phyloP scores from a whole-genome alignment of 2,888 invertebrate genomes.

The Lordiphosa andalusiaca region DNA sequence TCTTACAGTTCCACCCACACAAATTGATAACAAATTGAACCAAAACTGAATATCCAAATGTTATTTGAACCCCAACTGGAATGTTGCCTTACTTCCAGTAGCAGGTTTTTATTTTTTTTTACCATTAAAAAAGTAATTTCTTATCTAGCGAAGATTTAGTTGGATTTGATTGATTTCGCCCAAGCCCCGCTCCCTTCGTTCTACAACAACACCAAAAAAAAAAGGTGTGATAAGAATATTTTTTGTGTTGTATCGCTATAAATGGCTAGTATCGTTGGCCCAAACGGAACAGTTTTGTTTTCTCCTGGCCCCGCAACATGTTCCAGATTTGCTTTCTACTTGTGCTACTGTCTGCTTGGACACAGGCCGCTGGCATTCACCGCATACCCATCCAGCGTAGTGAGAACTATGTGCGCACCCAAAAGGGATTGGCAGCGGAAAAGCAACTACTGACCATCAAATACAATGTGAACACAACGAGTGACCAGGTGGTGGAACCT shows the following conservation, averaged over 20 bases:
- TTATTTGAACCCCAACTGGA: not conserved
- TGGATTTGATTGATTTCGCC: conserved; percentile 2
- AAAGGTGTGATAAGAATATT: conserved; percentile 1
- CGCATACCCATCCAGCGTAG: conserved; percentile 20
- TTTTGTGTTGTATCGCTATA: too few species aligned
- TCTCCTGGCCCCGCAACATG: too few species aligned
- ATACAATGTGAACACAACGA: conserved; percentile 24
- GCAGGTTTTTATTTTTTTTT: too few species aligned
- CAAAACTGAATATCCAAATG: too few species aligned
- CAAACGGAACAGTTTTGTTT: too few species aligned
- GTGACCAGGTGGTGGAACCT: conserved; percentile 78
- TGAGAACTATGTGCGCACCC: conserved; percentile 18
- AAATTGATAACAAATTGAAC: too few species aligned
- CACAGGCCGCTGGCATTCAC: conserved; percentile 5
- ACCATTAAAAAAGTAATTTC: not conserved
- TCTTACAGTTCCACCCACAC: too few species aligned
- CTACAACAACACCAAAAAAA: too few species aligned
- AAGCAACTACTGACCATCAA: conserved; percentile 33
- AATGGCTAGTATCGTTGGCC: too few species aligned
- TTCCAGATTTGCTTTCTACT: not conserved
- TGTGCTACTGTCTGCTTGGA: not conserved
- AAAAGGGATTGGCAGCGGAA: conserved; percentile 32
- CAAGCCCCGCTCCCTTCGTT: too few species aligned
- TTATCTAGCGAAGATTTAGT: conserved; percentile 1
- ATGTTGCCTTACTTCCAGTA: not conserved